Evolutionary conservation across 2,113 vertebrate genomes (phyloP).

Genomic region (Oriolus oriolus): DNA sequence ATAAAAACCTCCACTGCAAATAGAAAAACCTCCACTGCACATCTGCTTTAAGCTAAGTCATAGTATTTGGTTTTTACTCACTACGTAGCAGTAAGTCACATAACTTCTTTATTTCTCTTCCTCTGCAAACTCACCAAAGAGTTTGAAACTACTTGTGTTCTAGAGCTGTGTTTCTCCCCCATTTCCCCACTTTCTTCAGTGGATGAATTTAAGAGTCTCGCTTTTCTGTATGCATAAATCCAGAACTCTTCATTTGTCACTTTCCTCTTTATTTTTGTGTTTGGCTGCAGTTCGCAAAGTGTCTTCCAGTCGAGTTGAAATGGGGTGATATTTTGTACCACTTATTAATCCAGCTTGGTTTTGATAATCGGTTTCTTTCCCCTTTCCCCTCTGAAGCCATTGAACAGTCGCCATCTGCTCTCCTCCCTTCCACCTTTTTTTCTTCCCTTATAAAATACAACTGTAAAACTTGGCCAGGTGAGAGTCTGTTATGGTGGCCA

Average conservation of each 20-base stretch:
- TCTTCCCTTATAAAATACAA: neutral
- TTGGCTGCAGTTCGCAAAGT: neutral
- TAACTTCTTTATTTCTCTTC: neutral
- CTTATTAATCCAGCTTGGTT: neutral
- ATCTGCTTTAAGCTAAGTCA: neutral
- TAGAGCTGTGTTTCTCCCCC: neutral
- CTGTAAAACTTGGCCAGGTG: neutral
- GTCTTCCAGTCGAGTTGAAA: neutral
- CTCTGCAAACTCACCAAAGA: too few relatives aligned
- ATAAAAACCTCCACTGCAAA: accelerated
- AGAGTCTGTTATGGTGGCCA: neutral
- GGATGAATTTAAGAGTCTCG: neutral
- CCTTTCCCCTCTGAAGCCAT: neutral
- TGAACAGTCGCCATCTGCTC: neutral
- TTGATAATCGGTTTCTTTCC: neutral
- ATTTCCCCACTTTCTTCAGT: neutral
- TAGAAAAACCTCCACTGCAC: neutral
- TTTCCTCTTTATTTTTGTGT: neutral
- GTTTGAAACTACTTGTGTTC: neutral
- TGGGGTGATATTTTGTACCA: neutral
- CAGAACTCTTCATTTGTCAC: neutral
- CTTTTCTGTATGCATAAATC: neutral
- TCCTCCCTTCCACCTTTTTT: neutral
- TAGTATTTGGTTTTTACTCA: neutral
- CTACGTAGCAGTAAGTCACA: neutral